phyloP scores from a whole-genome alignment of 2,113 vertebrate species.

The Helogale parvula region DNA sequence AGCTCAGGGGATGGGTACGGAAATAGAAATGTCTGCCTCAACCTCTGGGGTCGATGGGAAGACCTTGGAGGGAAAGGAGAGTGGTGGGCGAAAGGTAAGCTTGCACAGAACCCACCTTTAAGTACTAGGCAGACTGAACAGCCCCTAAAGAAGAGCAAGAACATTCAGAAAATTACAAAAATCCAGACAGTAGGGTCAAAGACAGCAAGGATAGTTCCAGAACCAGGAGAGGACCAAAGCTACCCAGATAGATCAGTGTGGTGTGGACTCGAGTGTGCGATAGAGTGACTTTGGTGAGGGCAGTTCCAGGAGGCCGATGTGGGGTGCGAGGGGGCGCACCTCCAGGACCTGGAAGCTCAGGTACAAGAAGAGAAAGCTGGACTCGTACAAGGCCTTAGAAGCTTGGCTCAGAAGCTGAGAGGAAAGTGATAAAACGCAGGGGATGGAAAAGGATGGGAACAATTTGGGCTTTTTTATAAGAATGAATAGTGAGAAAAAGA shows the following conservation, averaged over 20 bases:
- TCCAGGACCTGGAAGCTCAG: accelerated
- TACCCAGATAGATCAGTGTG: too few relatives aligned
- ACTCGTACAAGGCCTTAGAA: not conserved
- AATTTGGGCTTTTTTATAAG: not conserved
- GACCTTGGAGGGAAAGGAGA: not conserved
- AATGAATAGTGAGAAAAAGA: not conserved
- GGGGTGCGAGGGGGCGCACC: accelerated
- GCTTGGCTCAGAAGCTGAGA: not conserved
- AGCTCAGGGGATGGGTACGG: too few relatives aligned
- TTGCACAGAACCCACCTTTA: not conserved
- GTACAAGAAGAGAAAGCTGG: not conserved
- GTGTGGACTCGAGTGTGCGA: not conserved
- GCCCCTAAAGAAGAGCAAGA: not conserved
- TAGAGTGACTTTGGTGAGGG: not conserved
- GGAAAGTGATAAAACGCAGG: not conserved
- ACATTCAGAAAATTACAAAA: not conserved
- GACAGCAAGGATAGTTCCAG: not conserved
- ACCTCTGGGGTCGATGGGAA: not conserved
- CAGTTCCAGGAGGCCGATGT: not conserved
- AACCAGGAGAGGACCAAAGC: not conserved
- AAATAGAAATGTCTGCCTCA: too few relatives aligned
- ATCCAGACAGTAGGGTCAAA: not conserved
- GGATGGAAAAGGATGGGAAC: not conserved
- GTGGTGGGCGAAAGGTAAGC: not conserved
- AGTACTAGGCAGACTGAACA: not conserved